A percentile compares a stretch with the other conserved stretches of the same genome.
These are phyloP conservation scores for Arctia plantaginis DNA, from an alignment of 2,888 invertebrate genomes.

Conservation along the genomic window DNA sequence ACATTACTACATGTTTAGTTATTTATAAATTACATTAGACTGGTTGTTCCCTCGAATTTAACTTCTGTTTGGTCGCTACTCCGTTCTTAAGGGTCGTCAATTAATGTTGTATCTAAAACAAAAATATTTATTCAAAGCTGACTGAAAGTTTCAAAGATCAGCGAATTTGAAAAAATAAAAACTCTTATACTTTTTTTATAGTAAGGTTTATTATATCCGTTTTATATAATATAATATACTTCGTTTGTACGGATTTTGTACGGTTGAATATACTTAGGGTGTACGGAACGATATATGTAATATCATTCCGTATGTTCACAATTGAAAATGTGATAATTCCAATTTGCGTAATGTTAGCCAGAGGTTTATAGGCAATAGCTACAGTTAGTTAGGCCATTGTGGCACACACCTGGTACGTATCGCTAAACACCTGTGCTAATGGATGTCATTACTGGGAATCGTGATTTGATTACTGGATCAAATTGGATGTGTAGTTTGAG, in stretches of 20 bases:
- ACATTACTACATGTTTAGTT: not conserved
- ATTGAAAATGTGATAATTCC: slow-evolving; percentile 45
- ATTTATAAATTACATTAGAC: not conserved
- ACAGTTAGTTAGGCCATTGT: slow-evolving; percentile 40
- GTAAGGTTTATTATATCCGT: no score
- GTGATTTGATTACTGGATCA: slow-evolving; percentile 49
- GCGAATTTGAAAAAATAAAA: no score
- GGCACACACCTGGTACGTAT: slow-evolving; percentile 40
- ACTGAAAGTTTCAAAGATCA: no score
- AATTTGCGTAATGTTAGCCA: slow-evolving; percentile 44
- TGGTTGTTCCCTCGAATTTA: no score
- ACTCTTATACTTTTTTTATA: no score
- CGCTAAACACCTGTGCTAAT: slow-evolving; percentile 55
- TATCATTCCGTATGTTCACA: slow-evolving; percentile 32
- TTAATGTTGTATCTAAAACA: no score
- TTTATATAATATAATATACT: no score
- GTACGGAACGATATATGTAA: not conserved
- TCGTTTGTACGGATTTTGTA: no score
- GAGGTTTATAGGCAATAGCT: slow-evolving; percentile 42
- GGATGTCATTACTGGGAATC: slow-evolving; percentile 47
- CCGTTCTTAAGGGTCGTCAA: no score
- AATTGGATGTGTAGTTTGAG: slow-evolving; percentile 31
- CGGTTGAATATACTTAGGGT: no score
- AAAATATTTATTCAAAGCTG: no score
- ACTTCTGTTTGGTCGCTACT: no score